Base-by-base conservation (phyloP, 1,140 invertebrate species). In the Bombus picipes region DNA sequence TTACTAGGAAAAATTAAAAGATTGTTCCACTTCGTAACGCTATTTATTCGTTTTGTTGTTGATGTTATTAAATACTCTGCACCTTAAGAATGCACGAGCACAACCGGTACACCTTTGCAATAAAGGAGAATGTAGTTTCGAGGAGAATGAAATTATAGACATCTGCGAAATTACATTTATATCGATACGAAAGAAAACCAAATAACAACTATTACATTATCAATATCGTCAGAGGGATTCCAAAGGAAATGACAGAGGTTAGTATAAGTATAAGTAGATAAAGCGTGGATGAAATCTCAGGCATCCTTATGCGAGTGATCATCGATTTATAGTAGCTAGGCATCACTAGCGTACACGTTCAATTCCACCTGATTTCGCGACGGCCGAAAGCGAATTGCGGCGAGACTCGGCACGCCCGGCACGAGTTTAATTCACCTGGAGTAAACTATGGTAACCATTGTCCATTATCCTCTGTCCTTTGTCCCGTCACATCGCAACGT, bases 371-470 rank as follows among this genome's bases (percentile, higher is more conserved):
- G 78, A 85, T 80, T 81, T 86, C 65, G 62, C 53, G 80, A 62
- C 68, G 34, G 65, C 47, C 73, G 81, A 75, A 82, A 73, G 80
- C 65, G 79, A 73, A 83, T 78, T 87, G 73, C 34, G 81, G 66
- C 15, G 57, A 41, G 74, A 57, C 74, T 66, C 57, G 65, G 77
- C 79, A 80, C 85, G 72, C 62, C 34, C 34, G 72, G 80, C 85
- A 82, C 85, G 85, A 76, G 80, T 83, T 86, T 86, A 86, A 81
- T 75, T 75, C 80, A 71, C 72, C 73, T 77, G 72, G 85, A 88
- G 84, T 86, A 82, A 88, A 88, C 84, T 83, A 82, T 47, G 78
- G 78, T 71, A 66, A 83, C 75, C 88, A 66, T 86, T 85, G 82
- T 83, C 62, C 76, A 87, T 78, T 82, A 84, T 75, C 81, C 83